A percentile compares a stretch with the other conserved stretches of the same genome.
Conservation (phyloP, 2,797 vertebrate genomes). For the Pagetopsis macropterus region DNA sequence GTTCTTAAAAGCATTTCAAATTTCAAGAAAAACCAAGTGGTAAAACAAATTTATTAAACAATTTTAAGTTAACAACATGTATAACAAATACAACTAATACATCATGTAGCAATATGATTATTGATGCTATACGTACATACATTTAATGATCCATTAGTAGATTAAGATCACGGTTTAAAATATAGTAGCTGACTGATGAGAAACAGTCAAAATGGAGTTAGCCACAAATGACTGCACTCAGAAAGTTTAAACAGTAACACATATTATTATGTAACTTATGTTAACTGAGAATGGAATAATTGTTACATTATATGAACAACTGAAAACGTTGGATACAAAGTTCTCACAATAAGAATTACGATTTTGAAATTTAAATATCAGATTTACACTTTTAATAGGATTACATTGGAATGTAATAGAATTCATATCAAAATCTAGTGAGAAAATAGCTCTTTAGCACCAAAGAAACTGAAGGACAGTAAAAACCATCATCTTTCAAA, state of each 20-base stretch:
- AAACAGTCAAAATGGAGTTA: neutral
- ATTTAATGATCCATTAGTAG: neutral
- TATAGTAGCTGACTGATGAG: neutral
- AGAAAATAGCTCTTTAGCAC: slow-evolving; percentile 46
- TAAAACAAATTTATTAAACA: slow-evolving; percentile 25
- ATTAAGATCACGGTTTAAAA: slow-evolving; percentile 23
- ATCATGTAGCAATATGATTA: slow-evolving; percentile 13
- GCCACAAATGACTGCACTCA: slow-evolving; percentile 9
- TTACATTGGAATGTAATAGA: slow-evolving; percentile 14
- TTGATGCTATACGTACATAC: slow-evolving; percentile 2
- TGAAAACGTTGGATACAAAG: slow-evolving; percentile 17
- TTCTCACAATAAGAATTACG: slow-evolving; percentile 13
- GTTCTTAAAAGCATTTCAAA: slow-evolving; percentile 37
- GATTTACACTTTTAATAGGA: slow-evolving; percentile 33
- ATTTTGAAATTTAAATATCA: slow-evolving; percentile 36
- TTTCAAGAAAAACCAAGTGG: slow-evolving; percentile 37
- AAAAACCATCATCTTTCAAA: slow-evolving; percentile 20
- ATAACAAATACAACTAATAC: slow-evolving; percentile 23
- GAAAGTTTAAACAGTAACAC: slow-evolving; percentile 1
- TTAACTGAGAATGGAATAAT: slow-evolving; percentile 5
- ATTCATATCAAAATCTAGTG: slow-evolving; percentile 14
- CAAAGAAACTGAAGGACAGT: slow-evolving; percentile 23
- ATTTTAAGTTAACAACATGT: slow-evolving; percentile 41
- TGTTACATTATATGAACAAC: slow-evolving; percentile 1
- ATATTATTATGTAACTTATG: neutral